Evolutionary conservation across 1,140 invertebrate species (phyloP).

Genomic region (Fopius arisanus): DNA sequence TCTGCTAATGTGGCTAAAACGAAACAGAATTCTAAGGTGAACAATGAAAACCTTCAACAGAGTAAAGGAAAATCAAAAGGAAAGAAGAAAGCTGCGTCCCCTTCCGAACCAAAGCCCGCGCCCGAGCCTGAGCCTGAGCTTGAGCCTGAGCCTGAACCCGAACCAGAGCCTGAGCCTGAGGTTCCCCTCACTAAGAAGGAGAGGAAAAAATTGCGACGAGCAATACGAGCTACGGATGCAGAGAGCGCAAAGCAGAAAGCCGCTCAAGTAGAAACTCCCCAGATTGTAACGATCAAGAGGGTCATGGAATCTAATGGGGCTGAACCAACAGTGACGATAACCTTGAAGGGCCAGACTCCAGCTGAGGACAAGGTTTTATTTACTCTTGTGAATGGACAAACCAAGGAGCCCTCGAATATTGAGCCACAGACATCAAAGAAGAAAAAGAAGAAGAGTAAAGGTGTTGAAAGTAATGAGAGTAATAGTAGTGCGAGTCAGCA

Average conservation of each 20-base stretch:
- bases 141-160: neutral
- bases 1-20: neutral
- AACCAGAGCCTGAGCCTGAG: slow-evolving; percentile 27
- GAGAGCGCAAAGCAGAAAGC: slow-evolving; percentile 43
- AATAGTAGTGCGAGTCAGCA: slow-evolving; percentile 31
- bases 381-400: slow-evolving; percentile 76
- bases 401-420: slow-evolving; percentile 60
- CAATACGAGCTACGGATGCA: slow-evolving; percentile 53
- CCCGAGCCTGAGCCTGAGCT: slow-evolving; percentile 15
- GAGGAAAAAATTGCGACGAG: slow-evolving; percentile 54
- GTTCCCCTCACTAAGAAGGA: slow-evolving; percentile 59
- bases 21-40: neutral
- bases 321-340: slow-evolving; percentile 79
- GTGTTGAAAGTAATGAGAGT: slow-evolving; percentile 38
- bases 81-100: slow-evolving; percentile 25
- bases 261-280: slow-evolving; percentile 60
- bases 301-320: slow-evolving; percentile 72
- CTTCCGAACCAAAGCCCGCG: neutral
- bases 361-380: slow-evolving; percentile 78
- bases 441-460: slow-evolving; percentile 61
- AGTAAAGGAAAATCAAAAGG: slow-evolving; percentile 14
- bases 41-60: neutral
- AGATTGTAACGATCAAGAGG: slow-evolving; percentile 78
- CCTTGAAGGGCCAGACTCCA: slow-evolving; percentile 76
- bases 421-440: slow-evolving; percentile 57